phyloP scores from a whole-genome alignment of 2,888 invertebrate genomes.

The Hanleya hanleyi region DNA sequence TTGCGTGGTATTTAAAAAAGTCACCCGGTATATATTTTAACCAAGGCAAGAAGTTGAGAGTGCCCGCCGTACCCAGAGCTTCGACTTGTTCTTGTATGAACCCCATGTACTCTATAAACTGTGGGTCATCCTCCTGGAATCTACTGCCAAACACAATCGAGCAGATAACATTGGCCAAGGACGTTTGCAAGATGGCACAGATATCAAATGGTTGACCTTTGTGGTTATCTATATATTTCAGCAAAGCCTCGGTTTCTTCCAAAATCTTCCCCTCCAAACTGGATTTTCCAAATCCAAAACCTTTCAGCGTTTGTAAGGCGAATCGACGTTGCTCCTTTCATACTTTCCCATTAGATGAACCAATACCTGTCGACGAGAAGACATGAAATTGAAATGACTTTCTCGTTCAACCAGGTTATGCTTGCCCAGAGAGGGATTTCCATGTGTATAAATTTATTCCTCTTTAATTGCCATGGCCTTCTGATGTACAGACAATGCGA shows the following conservation, averaged over 20 bases:
- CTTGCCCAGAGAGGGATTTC: no score
- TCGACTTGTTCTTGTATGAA: background rate
- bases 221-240: background rate
- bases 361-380: no score
- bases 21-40: conserved; percentile 41
- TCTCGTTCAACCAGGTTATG: no score
- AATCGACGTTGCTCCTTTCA: conserved; percentile 1
- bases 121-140: background rate
- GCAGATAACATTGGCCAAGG: conserved; percentile 5
- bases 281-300: background rate
- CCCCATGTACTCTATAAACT: background rate
- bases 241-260: conserved; percentile 1
- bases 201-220: background rate
- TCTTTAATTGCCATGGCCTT: no score
- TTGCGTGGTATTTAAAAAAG: conserved; percentile 29
- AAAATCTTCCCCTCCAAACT: background rate
- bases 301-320: background rate
- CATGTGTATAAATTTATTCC: no score
- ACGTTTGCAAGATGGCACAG: background rate
- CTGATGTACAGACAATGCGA: no score
- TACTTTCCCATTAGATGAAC: background rate
- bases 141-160: background rate
- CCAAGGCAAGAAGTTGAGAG: conserved; percentile 21
- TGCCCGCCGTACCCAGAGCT: background rate
- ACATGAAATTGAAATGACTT: no score